Conservation (phyloP, 30 jellyfish, hydroid and myxozoan species). For the Chrysaora quinquecirrha region DNA sequence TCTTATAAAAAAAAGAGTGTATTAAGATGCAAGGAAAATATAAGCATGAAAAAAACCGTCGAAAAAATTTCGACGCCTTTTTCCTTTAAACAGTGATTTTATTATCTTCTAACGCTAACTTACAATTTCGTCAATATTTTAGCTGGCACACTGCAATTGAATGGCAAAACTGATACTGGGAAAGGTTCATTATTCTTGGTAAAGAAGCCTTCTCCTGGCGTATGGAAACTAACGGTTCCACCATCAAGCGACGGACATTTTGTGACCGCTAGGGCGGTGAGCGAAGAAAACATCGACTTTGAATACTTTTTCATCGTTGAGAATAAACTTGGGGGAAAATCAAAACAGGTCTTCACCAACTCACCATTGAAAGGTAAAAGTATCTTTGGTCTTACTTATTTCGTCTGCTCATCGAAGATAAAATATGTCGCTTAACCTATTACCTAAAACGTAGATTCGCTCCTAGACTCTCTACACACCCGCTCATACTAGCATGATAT, state of each 20-base stretch:
- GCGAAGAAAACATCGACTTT: conserved; percentile 58
- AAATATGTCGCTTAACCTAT: too few species aligned
- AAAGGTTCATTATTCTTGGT: conserved; percentile 47
- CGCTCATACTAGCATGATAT: too few species aligned
- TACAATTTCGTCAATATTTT: too few species aligned
- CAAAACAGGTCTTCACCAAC: conserved; percentile 24
- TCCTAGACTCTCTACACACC: too few species aligned
- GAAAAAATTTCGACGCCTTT: too few species aligned
- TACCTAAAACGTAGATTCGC: too few species aligned
- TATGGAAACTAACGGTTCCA: conserved; percentile 51
- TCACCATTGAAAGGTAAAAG: conserved; percentile 39
- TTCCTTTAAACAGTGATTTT: too few species aligned
- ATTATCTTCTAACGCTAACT: too few species aligned
- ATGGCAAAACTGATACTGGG: conserved; percentile 35
- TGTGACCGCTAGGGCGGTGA: conserved; percentile 42
- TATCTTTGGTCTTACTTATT: background rate
- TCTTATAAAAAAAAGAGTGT: too few species aligned
- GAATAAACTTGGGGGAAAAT: conserved; percentile 17
- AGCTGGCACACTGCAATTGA: conserved; percentile 51
- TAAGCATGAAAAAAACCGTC: too few species aligned
- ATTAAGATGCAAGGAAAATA: too few species aligned
- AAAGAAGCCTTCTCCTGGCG: conserved; percentile 59
- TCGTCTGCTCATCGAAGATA: too few species aligned
- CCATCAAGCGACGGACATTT: conserved; percentile 10
- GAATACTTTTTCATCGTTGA: conserved; percentile 58